Evolutionary conservation across 2,113 vertebrate genomes (phyloP), one percentile per base, ranked within the genome.

Genomic region (Sterna hirundo): DNA sequence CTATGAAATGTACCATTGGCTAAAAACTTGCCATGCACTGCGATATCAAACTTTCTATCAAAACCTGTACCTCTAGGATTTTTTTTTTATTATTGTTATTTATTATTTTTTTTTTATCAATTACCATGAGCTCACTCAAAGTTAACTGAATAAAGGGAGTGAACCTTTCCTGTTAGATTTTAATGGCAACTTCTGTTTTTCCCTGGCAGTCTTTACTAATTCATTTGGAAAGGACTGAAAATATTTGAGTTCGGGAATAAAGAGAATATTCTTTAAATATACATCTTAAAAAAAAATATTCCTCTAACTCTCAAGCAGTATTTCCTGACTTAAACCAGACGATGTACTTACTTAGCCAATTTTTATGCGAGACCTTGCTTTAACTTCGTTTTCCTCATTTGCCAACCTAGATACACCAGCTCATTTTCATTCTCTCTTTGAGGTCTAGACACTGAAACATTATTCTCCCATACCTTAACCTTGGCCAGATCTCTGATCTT

Each of bases 321-420:
- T 88, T 94, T 97, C 54, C 86, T 38, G 75, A 95, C 80, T 86
- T 93, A 94, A 82, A 91, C 40, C 70, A 82, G 66, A 93, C 94
- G 96, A 92, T 83, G 51, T 71, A 96, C 62, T 76, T 96, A 54
- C 96, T 95, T 71, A 54, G 14, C 27, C 34, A 70, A 66, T 5
- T 54, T 79, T n/a, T 4, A 64, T 0, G 1, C 10, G 21, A 81
- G 49, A 36, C 13, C 36, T 90, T n/a, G 4, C 44, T 88, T 77
- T 75, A 86, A 27, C 25, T 58, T 66, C 79, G 9, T 76, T 88
- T 91, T 82, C 8, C 26, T 94, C 10, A 29, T 75, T 88, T 86
- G 15, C 32, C 49, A 71, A 4, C 16, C 54, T 89, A 51, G 26
- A 38, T 21, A 46, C 2, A 82, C 5, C 27, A 57, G 27, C 10